phyloP scores from a whole-genome alignment of 2,888 invertebrate genomes.

The Melipona beecheii region DNA sequence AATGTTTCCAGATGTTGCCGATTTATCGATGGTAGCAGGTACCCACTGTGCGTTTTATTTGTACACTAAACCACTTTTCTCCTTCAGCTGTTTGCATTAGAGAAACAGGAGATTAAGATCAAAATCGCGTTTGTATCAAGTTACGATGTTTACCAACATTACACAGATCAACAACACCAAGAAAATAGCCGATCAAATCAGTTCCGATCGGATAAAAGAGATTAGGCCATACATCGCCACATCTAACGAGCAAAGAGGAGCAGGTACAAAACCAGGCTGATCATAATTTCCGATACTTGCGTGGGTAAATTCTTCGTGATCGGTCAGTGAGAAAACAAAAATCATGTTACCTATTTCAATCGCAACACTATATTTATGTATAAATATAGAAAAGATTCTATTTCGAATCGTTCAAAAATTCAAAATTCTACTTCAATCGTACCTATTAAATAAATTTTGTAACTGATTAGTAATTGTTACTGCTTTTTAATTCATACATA shows the following conservation, averaged over 20 bases:
- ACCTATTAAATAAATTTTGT: too few relatives aligned
- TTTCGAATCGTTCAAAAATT: not conserved
- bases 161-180: conserved; percentile 47
- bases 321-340: conserved; percentile 1
- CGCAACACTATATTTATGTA: not conserved
- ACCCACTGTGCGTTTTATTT: conserved; percentile 5
- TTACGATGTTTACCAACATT: conserved; percentile 80
- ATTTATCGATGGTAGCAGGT: conserved; percentile 50
- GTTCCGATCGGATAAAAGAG: conserved; percentile 66
- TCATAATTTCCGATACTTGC: conserved; percentile 12
- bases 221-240: conserved; percentile 45
- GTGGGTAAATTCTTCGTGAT: conserved; percentile 21
- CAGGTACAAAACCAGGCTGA: conserved; percentile 44
- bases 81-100: conserved; percentile 33
- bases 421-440: not conserved
- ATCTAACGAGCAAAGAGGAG: conserved; percentile 13
- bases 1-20: conserved; percentile 51
- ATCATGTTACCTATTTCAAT: not conserved
- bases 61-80: conserved; percentile 12
- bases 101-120: conserved; percentile 62
- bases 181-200: conserved; percentile 56
- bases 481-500: too few relatives aligned
- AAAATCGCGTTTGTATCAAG: conserved; percentile 72
- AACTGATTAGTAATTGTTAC: too few relatives aligned
- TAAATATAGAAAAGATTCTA: not conserved